Evolutionary conservation across 2,113 vertebrate genomes (phyloP), one percentile per base, ranked within the genome.

Genomic region (Agapornis roseicollis): DNA sequence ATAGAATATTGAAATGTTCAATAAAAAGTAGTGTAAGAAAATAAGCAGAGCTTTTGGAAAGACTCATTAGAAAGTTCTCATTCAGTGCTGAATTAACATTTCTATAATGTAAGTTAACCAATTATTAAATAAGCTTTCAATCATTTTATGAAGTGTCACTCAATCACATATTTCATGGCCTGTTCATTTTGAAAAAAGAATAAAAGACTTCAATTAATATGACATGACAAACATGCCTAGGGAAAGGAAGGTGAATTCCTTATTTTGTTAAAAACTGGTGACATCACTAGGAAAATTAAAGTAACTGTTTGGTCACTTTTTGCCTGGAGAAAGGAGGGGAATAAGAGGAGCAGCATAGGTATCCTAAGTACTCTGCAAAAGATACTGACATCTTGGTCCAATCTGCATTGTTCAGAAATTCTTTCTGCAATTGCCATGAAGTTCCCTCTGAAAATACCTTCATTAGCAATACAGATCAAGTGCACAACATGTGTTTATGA

Each of bases 361-460:
- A 61, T 10, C 0, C 0, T 42, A 73, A 61, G 31, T 16, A 66
- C 16, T 25, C 52, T 39, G 19, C 42, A 56, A 71, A 52, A 80
- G 8, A 69, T 46, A 69, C 0, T 10, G 42, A 41, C 16, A 74
- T n/a, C 61, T 81, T 56, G n/a, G 56, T 52, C 37, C n/a, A 68
- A 53, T 17, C 33, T 74, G n/a, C 7, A 17, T 27, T 55, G 47
- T 79, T 85, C 23, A 89, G 27, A 39, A 89, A 81, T 71, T 69
- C 29, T 88, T 90, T 37, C 81, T 3, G 3, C 17, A 61, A 84
- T 74, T 90, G 39, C 42, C 22, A 44, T 61, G 11, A 64, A 53
- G n/a, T 47, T 87, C 68, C 37, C 49, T 94, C 79, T 85, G 52
- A 94, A 69, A 56, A 87, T 11, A 96, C 31, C 56, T 95, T 90